phyloP scores from a whole-genome alignment of 1,140 invertebrate species.

The Drosophila guanche region DNA sequence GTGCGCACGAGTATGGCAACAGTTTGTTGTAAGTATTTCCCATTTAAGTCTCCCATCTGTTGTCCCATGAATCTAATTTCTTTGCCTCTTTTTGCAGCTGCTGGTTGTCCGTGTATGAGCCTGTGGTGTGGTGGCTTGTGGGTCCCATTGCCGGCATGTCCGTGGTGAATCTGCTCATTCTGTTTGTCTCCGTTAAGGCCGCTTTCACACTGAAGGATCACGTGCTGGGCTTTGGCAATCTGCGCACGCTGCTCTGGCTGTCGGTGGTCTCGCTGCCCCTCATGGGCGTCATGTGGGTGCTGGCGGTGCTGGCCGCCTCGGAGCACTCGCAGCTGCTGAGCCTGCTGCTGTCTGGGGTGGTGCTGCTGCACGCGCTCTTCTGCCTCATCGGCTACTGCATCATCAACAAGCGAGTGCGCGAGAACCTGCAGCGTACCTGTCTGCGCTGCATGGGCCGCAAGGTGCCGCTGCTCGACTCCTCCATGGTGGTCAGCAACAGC shows the following conservation, averaged over 20 bases:
- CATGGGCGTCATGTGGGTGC: slow-evolving; percentile 91
- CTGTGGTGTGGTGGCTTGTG: slow-evolving; percentile 95
- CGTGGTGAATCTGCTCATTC: slow-evolving; percentile 90
- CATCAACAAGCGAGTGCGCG: slow-evolving; percentile 89
- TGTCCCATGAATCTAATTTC: neutral
- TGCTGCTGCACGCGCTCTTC: slow-evolving; percentile 89
- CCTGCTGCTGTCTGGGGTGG: slow-evolving; percentile 88
- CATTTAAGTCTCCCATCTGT: neutral
- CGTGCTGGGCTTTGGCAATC: slow-evolving; percentile 94
- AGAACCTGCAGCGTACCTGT: slow-evolving; percentile 87
- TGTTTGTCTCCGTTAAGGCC: slow-evolving; percentile 93
- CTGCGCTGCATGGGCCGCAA: slow-evolving; percentile 92
- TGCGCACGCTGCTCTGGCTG: slow-evolving; percentile 94
- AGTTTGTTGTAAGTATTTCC: slow-evolving; percentile 92
- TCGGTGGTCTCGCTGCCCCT: slow-evolving; percentile 91
- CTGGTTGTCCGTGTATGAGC: slow-evolving; percentile 97
- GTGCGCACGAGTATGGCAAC: slow-evolving; percentile 98
- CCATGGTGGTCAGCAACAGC: slow-evolving; percentile 88
- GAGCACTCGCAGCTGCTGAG: slow-evolving; percentile 91
- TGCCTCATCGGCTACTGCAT: slow-evolving; percentile 93
- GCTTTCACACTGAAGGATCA: slow-evolving; percentile 96
- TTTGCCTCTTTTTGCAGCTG: slow-evolving; percentile 86
- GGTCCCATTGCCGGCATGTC: slow-evolving; percentile 92
- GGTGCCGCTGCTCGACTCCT: slow-evolving; percentile 90
- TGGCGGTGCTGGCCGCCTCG: slow-evolving; percentile 91